Percentiles rank a stretch among this genome's conserved stretches.
These are phyloP conservation scores for Chymomyza fuscimana DNA, from an alignment of 2,888 invertebrate species.

Conservation along the genomic window DNA sequence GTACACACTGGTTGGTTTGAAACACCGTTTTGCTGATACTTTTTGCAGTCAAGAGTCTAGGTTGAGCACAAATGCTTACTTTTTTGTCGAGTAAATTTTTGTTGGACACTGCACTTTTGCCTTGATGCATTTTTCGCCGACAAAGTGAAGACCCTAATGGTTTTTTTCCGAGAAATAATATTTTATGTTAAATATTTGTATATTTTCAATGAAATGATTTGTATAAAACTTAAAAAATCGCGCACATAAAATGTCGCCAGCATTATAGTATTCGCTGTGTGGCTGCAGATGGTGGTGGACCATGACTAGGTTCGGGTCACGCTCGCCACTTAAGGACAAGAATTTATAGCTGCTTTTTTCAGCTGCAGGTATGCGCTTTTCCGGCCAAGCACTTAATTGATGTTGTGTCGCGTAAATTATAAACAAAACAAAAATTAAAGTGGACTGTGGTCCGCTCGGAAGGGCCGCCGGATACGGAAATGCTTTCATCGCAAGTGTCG, in stretches of 20 bases:
- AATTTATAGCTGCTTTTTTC: slow-evolving; percentile 74
- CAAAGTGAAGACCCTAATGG: too few species aligned
- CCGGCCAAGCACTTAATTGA: slow-evolving; percentile 79
- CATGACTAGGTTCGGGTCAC: slow-evolving; percentile 26
- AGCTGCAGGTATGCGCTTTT: slow-evolving; percentile 77
- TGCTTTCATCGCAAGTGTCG: slow-evolving; percentile 75
- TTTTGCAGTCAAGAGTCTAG: too few species aligned
- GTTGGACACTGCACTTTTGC: too few species aligned
- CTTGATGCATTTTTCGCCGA: too few species aligned
- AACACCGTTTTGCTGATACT: too few species aligned
- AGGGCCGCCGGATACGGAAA: slow-evolving; percentile 67
- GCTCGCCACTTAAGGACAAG: slow-evolving; percentile 65
- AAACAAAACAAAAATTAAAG: slow-evolving; percentile 77
- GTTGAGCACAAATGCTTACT: too few species aligned
- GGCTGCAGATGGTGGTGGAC: slow-evolving; percentile 54
- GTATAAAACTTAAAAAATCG: not conserved
- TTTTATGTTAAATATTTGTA: not conserved
- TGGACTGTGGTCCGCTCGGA: slow-evolving; percentile 57
- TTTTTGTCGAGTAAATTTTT: too few species aligned
- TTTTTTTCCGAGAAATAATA: not conserved
- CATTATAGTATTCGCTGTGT: slow-evolving; percentile 46
- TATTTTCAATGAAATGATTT: not conserved
- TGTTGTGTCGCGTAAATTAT: slow-evolving; percentile 80
- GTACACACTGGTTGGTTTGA: too few species aligned
- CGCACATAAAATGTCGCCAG: slow-evolving; percentile 21